Conservation (phyloP, 2,113 vertebrate genomes). For the Pachyramphus minor region DNA sequence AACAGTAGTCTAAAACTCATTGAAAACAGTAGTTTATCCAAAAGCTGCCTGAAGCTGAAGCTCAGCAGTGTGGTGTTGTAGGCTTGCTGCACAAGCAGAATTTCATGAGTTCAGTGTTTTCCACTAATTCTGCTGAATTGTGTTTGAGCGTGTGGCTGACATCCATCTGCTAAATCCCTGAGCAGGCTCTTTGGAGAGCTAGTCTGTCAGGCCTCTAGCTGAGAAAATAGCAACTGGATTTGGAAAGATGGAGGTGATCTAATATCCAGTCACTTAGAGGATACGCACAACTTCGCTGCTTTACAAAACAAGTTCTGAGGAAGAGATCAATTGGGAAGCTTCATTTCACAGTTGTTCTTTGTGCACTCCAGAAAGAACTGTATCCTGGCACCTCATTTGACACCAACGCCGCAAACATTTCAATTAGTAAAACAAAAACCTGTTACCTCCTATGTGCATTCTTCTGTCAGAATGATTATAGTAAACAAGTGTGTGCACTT, state of each 20-base stretch:
- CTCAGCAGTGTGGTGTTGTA: not conserved
- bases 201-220: not conserved
- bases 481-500: conserved; percentile 7
- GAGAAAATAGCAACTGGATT: not conserved
- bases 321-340: not conserved
- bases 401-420: not conserved
- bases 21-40: not conserved
- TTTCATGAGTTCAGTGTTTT: not conserved
- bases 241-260: not conserved
- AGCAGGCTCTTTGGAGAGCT: not conserved
- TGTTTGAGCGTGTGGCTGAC: not conserved
- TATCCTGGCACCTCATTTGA: not conserved
- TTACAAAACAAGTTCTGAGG: not conserved
- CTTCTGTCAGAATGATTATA: conserved; percentile 15
- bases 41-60: not conserved
- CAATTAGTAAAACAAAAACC: not conserved
- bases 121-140: not conserved
- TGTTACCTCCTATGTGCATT: not conserved
- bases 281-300: not conserved
- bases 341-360: not conserved
- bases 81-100: not conserved
- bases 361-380: not conserved
- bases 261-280: not conserved
- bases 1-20: not conserved
- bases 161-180: not conserved